Conservation (phyloP, 2,888 invertebrate species). For the Himalopsyche tibetana region DNA sequence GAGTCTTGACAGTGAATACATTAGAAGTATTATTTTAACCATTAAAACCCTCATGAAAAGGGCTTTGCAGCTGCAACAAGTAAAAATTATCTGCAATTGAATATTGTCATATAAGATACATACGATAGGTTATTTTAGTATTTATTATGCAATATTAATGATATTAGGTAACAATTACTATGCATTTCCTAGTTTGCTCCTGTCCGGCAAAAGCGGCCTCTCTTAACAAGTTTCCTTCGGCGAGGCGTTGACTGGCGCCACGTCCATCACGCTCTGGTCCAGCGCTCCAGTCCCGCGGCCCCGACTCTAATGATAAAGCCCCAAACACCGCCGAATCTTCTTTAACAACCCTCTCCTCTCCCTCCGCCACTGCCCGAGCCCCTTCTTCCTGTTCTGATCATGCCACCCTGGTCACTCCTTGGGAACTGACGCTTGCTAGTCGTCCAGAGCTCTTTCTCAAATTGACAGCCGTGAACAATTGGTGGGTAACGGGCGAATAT, state of each 20-base stretch:
- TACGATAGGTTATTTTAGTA: too few relatives aligned
- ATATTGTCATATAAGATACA: too few relatives aligned
- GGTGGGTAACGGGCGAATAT: neutral
- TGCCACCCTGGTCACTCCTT: conserved; percentile 34
- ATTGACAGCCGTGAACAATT: neutral
- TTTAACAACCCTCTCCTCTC: conserved; percentile 10
- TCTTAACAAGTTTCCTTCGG: conserved; percentile 31
- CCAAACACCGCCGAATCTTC: conserved; percentile 26
- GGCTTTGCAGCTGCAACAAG: too few relatives aligned
- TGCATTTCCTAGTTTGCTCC: neutral
- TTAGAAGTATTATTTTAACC: too few relatives aligned
- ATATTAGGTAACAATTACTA: too few relatives aligned
- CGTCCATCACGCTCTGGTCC: conserved; percentile 11
- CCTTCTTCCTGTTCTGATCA: neutral
- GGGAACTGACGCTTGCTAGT: conserved; percentile 13
- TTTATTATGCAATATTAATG: too few relatives aligned
- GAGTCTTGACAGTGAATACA: too few relatives aligned
- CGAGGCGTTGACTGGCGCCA: conserved; percentile 26
- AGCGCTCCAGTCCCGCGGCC: conserved; percentile 28
- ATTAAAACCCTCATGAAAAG: too few relatives aligned
- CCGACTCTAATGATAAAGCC: conserved; percentile 26
- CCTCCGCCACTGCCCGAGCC: neutral
- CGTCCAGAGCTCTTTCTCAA: conserved; percentile 2
- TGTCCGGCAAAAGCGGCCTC: conserved; percentile 3
- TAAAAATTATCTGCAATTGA: too few relatives aligned